Evolutionary conservation across 1,140 invertebrate genomes (phyloP).

Genomic region (Pseudomyrmex cubaensis): DNA sequence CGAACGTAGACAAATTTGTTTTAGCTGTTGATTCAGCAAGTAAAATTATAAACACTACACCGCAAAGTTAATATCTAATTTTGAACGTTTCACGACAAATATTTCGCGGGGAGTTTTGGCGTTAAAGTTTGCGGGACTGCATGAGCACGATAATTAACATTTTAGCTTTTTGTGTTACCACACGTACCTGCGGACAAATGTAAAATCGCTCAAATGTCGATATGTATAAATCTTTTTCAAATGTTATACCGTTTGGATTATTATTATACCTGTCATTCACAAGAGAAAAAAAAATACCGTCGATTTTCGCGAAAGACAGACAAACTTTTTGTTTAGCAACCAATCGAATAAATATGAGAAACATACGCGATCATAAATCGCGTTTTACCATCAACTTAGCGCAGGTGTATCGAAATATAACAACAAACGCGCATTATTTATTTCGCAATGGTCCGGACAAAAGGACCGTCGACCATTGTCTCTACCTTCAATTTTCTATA

Average conservation of each 20-base stretch:
- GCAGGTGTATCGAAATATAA: constrained; percentile 28
- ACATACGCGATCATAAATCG: constrained; percentile 24
- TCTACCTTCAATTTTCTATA: constrained; percentile 5
- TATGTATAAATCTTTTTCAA: neutral
- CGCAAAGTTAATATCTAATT: neutral
- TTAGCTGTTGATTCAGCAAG: constrained; percentile 9
- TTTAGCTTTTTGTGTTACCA: neutral
- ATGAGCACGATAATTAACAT: neutral
- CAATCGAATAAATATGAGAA: neutral
- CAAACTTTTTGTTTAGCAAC: neutral
- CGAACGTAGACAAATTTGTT: neutral
- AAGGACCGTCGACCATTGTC: constrained; percentile 30
- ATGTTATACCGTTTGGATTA: neutral
- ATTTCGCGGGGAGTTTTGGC: neutral
- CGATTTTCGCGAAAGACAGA: neutral
- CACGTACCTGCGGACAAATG: neutral
- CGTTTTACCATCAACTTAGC: constrained; percentile 31
- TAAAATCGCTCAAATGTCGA: neutral
- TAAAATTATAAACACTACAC: no score
- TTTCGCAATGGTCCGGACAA: constrained; percentile 36
- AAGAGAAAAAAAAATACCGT: neutral
- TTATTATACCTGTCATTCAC: neutral
- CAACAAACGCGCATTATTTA: constrained; percentile 27
- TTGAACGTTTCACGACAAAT: neutral
- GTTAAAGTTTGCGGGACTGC: constrained; percentile 4